A percentile compares a stretch with the other conserved stretches of the same genome.
phyloP scores from a whole-genome alignment of 2,113 vertebrate species.

The Pterocles burchelli region DNA sequence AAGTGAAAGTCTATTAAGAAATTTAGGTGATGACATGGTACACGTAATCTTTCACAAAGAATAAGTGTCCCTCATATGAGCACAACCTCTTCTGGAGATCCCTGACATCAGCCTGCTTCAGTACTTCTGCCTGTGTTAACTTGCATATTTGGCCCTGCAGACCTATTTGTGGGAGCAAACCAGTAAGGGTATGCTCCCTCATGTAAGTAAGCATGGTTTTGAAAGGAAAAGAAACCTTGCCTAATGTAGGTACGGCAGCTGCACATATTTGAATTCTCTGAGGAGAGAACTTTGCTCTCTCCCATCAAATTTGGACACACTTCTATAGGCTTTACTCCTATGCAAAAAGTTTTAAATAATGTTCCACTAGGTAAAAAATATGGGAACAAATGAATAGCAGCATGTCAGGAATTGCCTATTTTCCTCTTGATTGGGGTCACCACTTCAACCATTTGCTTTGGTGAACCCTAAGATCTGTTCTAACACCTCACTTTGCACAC shows the following conservation, averaged over 20 bases:
- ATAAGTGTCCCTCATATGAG: not conserved
- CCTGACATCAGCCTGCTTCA: not conserved
- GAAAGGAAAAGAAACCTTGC: not conserved
- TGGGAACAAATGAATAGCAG: not conserved
- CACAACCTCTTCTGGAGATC: not conserved
- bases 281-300: not conserved
- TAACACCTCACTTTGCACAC: not conserved
- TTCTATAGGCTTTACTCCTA: not conserved
- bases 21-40: not conserved
- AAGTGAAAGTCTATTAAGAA: not conserved
- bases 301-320: not conserved
- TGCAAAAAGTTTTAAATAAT: not conserved
- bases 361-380: not conserved
- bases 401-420: not conserved
- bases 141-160: not conserved
- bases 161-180: not conserved
- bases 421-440: not conserved
- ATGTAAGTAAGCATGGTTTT: not conserved
- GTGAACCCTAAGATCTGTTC: not conserved
- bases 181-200: not conserved
- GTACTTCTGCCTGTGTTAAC: not conserved
- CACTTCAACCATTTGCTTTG: not conserved
- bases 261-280: not conserved
- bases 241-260: not conserved
- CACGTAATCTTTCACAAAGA: not conserved